Conservation (phyloP, 1,140 invertebrate genomes). For the Drosophila grimshawi region DNA sequence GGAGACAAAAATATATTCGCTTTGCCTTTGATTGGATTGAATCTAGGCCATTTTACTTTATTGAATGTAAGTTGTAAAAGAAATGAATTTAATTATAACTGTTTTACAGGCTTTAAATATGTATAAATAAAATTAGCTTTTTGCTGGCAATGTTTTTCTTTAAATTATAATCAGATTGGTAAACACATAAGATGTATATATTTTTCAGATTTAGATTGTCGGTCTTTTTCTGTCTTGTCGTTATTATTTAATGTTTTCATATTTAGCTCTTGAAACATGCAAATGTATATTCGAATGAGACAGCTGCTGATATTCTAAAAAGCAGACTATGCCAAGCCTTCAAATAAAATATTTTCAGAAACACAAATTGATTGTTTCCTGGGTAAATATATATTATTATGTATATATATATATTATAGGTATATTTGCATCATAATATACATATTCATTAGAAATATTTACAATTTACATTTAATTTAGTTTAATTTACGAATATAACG, state of each 20-base stretch:
- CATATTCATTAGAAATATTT: background rate
- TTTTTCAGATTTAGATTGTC: background rate
- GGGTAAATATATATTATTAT: background rate
- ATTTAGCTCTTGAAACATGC: too few species aligned
- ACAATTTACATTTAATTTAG: background rate
- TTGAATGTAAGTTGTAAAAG: too few species aligned
- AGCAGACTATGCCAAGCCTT: background rate
- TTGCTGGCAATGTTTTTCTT: too few species aligned
- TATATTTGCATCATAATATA: background rate
- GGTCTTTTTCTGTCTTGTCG: background rate
- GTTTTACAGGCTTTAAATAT: background rate
- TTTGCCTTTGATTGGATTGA: too few species aligned
- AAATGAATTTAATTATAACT: background rate
- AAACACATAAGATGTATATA: background rate
- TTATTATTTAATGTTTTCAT: background rate
- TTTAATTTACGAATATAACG: constrained; percentile 16
- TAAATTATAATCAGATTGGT: background rate
- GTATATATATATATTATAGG: too few species aligned
- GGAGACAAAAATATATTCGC: too few species aligned
- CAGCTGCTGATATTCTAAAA: background rate
- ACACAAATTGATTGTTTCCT: background rate
- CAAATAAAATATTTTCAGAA: background rate
- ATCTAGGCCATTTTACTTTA: too few species aligned
- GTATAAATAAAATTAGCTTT: background rate
- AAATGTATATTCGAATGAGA: background rate